Evolutionary conservation across 2,113 vertebrate species (phyloP).

Genomic region (Aphelocoma coerulescens): DNA sequence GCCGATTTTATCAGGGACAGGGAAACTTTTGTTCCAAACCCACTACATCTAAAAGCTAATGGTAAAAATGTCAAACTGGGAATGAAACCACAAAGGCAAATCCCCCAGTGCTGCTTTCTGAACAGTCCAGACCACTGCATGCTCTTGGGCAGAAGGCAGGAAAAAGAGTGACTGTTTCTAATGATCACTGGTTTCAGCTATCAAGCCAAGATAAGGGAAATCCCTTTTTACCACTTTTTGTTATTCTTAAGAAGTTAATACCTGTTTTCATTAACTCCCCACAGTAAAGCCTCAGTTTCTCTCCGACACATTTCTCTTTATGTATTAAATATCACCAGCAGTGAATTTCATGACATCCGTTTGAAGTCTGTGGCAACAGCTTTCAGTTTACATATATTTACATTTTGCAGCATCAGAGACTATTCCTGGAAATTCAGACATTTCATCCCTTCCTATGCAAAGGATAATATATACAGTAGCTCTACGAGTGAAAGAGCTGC

Average conservation of each 20-base stretch:
- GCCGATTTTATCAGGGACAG: not conserved
- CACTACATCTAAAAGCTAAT: not conserved
- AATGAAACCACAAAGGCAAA: not conserved
- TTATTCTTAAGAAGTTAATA: not conserved
- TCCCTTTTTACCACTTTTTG: not conserved
- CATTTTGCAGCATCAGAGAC: not conserved
- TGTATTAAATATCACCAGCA: not conserved
- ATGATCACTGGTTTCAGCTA: not conserved
- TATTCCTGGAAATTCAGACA: not conserved
- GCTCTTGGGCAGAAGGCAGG: not conserved
- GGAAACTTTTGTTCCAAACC: not conserved
- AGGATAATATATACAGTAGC: not conserved
- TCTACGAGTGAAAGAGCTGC: not conserved
- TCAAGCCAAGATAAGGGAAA: not conserved
- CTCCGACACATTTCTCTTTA: not conserved
- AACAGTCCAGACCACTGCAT: not conserved
- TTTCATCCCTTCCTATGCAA: not conserved
- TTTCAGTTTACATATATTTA: slow-evolving; percentile 23
- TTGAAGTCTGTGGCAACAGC: slow-evolving; percentile 4
- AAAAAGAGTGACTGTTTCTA: not conserved
- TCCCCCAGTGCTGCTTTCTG: not conserved
- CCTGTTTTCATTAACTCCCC: not conserved
- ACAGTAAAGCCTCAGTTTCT: not conserved
- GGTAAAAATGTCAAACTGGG: not conserved
- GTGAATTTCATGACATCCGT: not conserved